These are phyloP conservation scores for Bimastos eiseni DNA, from an alignment of 2,888 invertebrate genomes.

Conservation along the genomic window DNA sequence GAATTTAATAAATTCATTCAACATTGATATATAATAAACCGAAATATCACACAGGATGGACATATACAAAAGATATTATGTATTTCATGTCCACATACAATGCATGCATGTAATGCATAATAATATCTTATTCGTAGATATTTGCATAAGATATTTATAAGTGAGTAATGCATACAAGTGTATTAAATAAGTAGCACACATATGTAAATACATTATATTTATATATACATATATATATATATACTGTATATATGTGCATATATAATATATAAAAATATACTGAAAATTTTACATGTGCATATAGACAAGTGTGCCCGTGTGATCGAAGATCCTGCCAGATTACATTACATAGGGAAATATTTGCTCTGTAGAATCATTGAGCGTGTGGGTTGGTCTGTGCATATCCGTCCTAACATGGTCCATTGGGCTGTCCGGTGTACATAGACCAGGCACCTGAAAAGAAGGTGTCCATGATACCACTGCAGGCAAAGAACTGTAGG, in stretches of 20 bases:
- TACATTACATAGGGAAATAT: not conserved
- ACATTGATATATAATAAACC: not conserved
- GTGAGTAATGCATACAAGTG: not conserved
- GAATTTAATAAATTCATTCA: not conserved
- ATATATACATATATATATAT: too few relatives aligned
- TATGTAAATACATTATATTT: too few relatives aligned
- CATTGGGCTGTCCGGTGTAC: not conserved
- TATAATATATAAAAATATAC: not conserved
- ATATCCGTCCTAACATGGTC: not conserved
- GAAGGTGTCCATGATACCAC: not conserved
- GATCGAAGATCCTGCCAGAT: not conserved
- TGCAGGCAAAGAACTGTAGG: not conserved
- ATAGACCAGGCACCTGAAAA: conserved; percentile 2
- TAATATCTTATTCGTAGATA: not conserved
- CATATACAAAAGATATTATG: not conserved
- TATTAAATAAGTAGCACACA: too few relatives aligned
- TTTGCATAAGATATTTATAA: not conserved
- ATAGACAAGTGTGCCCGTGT: not conserved
- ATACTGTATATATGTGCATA: not conserved
- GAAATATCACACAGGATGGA: not conserved
- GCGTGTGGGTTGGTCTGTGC: not conserved
- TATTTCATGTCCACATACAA: not conserved
- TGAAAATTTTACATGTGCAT: not conserved
- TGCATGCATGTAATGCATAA: not conserved
- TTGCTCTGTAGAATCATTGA: conserved; percentile 1